phyloP scores from a whole-genome alignment of 2,797 vertebrate genomes.

The Falco novaeseelandiae region DNA sequence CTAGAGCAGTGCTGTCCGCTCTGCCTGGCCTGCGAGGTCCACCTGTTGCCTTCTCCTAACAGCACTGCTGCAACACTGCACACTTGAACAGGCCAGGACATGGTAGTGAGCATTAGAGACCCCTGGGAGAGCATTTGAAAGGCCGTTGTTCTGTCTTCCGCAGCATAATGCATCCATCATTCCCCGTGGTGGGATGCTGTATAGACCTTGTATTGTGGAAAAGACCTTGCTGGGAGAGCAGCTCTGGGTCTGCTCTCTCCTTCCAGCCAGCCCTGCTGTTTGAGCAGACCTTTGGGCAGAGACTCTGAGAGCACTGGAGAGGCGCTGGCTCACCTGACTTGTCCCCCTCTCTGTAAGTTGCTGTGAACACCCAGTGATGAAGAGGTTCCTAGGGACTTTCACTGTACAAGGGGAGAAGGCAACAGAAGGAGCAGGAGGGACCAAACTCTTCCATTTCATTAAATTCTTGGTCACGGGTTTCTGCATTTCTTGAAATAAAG shows the following conservation, averaged over 20 bases:
- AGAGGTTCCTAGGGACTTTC: background rate
- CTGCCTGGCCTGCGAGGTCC: background rate
- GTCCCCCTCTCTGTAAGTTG: background rate
- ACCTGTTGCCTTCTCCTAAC: background rate
- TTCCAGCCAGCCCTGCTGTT: background rate
- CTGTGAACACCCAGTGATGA: background rate
- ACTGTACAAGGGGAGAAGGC: background rate
- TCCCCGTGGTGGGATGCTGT: background rate
- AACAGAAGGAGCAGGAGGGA: background rate
- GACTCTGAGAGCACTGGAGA: background rate
- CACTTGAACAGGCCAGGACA: background rate
- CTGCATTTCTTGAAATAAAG: slow-evolving; percentile 13
- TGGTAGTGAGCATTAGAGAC: background rate
- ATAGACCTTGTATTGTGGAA: background rate
- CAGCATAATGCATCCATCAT: background rate
- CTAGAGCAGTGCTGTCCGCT: background rate
- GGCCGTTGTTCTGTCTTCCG: background rate
- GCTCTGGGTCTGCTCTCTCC: background rate
- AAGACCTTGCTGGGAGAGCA: background rate
- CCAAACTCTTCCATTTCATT: background rate
- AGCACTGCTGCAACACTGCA: background rate
- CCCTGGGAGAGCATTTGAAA: background rate
- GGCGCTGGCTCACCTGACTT: background rate
- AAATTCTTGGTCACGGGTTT: slow-evolving; percentile 13
- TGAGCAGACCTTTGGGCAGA: background rate